Base-by-base conservation (phyloP, 2,797 vertebrate species). In the Labroides dimidiatus region DNA sequence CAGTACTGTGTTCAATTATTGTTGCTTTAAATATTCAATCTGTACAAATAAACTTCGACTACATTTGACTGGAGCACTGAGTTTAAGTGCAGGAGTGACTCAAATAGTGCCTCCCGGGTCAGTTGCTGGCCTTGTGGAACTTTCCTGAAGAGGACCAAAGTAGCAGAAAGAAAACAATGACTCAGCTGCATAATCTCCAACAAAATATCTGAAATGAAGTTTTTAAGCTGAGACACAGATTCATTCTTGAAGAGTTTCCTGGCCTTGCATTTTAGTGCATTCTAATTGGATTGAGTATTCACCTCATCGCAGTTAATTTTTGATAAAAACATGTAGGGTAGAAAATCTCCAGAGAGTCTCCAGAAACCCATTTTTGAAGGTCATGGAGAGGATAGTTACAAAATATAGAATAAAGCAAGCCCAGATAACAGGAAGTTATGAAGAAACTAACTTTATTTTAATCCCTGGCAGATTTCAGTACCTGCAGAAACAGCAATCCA, bases 261-360 rank as follows among this genome's bases (percentile, higher is more conserved):
- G 0, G 15, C 27, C 4, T 1, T 42, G 9, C 43, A 15, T 44
- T 59, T 65, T 30, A 17, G 37, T 41, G 2, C 9, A n/a, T 62
- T 17, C 2, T 44, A 45, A 56, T 10, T 57, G 20, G 19, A 43
- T n/a, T 51, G 36, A 20, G 20, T 10, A 14, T 55, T 66, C n/a
- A 49, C 20, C 47, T 51, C 24, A 68, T 80, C 48, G 6, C 0
- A 14, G 11, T 41, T 53, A 45, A 21, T 66, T 64, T 69, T 52
- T 52, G 17, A 17, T 55, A 14, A 47, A 19, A 44, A 63, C 15
- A 67, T 59, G 37, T 36, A 30, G 67, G 58, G 23, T 42, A 39
- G 43, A 14, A 36, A 47, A 36, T 63, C 73, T 58, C 55, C 23
- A 4, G 53, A 53, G 59, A 54, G 23, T 50, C 13, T 62, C 36